Percentiles rank a stretch among this genome's conserved stretches.
phyloP scores from a whole-genome alignment of 2,797 vertebrate genomes.

The Benthosema pterotum region DNA sequence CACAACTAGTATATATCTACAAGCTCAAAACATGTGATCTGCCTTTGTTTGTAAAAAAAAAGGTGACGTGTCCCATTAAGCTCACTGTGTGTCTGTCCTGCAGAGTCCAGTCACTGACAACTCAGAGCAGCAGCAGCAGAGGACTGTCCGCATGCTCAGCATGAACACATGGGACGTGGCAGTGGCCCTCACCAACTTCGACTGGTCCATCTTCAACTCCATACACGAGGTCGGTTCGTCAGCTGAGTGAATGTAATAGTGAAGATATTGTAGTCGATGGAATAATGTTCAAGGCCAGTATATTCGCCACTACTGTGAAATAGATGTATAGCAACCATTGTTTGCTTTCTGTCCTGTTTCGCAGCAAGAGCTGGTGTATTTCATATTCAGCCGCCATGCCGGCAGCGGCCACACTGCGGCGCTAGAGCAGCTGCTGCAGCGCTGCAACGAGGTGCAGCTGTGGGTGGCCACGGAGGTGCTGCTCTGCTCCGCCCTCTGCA shows the following conservation, averaged over 20 bases:
- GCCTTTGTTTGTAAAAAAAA: too few species aligned
- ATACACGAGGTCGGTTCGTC: constrained; percentile 87
- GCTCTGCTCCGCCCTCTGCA: constrained; percentile 89
- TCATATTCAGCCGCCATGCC: constrained; percentile 90
- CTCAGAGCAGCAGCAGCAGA: constrained; percentile 88
- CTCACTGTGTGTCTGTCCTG: constrained; percentile 27
- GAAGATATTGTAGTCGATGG: not conserved
- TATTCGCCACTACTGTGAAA: too few species aligned
- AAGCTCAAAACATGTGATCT: too few species aligned
- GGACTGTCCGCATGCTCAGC: constrained; percentile 87
- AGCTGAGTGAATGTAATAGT: too few species aligned
- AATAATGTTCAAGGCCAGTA: not conserved
- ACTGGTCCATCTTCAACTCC: constrained; percentile 92
- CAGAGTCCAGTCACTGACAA: constrained; percentile 90
- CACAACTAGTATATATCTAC: too few species aligned
- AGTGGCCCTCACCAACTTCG: constrained; percentile 91
- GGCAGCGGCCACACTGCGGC: constrained; percentile 84
- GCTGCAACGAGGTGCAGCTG: constrained; percentile 94
- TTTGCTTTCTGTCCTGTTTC: constrained; percentile 18
- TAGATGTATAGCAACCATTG: too few species aligned
- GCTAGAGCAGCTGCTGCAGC: constrained; percentile 92
- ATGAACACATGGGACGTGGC: constrained; percentile 97
- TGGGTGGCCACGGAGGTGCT: constrained; percentile 98
- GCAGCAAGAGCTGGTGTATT: constrained; percentile 97
- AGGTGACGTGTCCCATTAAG: too few species aligned